These are phyloP conservation scores for Erannis defoliaria DNA, from an alignment of 2,888 invertebrate species.

Conservation along the genomic window DNA sequence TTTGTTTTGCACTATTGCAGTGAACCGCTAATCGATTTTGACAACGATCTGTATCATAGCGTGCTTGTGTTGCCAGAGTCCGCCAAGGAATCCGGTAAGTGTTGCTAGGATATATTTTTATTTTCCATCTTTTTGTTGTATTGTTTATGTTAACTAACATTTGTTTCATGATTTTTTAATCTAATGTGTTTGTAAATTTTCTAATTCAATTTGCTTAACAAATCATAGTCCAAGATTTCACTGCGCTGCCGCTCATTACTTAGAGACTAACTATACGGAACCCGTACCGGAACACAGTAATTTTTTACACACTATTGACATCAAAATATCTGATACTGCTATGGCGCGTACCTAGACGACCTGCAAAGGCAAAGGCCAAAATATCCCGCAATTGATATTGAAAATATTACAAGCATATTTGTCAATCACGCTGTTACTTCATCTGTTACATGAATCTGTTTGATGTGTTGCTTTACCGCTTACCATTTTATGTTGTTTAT, in stretches of 20 bases:
- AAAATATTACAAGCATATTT: too few species aligned
- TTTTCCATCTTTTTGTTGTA: conserved; percentile 13
- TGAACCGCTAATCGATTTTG: conserved; percentile 81
- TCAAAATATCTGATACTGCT: neutral
- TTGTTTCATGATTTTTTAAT: neutral
- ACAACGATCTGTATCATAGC: conserved; percentile 80
- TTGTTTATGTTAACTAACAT: neutral
- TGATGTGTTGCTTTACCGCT: neutral
- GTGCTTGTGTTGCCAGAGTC: conserved; percentile 78
- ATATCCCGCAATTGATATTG: too few species aligned
- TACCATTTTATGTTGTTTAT: conserved; percentile 20
- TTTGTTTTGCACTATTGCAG: conserved; percentile 63
- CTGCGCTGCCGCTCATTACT: too few species aligned
- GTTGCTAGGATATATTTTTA: conserved; percentile 17
- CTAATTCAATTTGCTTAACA: conserved; percentile 29
- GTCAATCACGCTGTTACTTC: neutral
- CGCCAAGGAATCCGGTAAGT: conserved; percentile 76
- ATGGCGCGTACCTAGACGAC: too few species aligned
- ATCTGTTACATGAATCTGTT: neutral
- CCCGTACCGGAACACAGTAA: too few species aligned
- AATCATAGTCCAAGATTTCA: too few species aligned
- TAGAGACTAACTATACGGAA: too few species aligned
- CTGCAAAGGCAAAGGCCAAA: too few species aligned
- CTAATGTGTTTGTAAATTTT: conserved; percentile 7
- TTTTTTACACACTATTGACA: too few species aligned